Evolutionary conservation across 2,888 invertebrate genomes (phyloP), one percentile per base, ranked within the genome.

Genomic region (Trichogramma dendrolimi): DNA sequence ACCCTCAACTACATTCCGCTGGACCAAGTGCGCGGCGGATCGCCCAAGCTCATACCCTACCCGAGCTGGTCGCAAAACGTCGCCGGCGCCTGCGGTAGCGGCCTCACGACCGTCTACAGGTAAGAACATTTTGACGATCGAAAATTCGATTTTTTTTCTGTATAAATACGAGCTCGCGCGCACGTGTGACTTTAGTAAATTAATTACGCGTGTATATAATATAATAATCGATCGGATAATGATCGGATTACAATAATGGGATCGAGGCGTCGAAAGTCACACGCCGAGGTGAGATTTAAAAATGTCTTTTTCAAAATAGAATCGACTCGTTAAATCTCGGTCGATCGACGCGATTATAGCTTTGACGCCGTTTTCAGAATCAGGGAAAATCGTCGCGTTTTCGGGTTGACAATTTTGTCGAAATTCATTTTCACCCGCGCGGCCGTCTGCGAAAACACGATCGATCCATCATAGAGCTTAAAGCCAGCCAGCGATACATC

Each of bases 1-100:
- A 92, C 92, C 1, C 79, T 92, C 64, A 92, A 91, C 76, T 92
- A 91, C 80, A 87, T 92, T 63, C 84, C 88, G 4, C 79, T 91
- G 71, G 86, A 87, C 67, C 82, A 83, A 8, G 83, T 85, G 10
- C 81, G 84, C 67, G 83, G 85, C 7, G 86, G 86, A n/a, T 89
- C 91, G 0, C 92, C 92, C 0, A 85, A 85, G 67, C 80, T 92
- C 44, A 89, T 84, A 62, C 91, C 92, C 2, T 92, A 90, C 75
- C 92, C 92, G 6, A 87, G 86, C 73, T 90, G 86, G 84, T 82
- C 84, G 50, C 86, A 85, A 71, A 92, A 92, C 72, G 86, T 86
- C 67, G 82, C 90, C 51, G 91, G 90, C 10, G 88, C 89, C 76
- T 91, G 91, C 70, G 86, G 87, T 60, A 84, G 79, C 62, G 90